These are phyloP conservation scores for Loris lydekkerianus DNA, from an alignment of 2,797 vertebrate genomes.

Conservation along the genomic window DNA sequence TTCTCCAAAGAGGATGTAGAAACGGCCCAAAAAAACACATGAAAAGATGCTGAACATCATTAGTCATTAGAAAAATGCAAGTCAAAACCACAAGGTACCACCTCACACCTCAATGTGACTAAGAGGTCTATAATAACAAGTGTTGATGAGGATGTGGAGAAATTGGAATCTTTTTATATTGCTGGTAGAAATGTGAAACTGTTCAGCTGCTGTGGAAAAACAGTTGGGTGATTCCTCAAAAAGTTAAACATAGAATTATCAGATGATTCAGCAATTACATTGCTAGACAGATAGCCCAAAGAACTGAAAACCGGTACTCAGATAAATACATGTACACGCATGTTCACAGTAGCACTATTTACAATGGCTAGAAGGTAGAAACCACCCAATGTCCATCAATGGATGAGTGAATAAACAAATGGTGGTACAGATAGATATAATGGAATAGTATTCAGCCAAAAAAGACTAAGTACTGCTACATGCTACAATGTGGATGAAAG, in stretches of 20 bases:
- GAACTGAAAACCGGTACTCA: conserved; percentile 24
- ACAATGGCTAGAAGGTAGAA: background rate
- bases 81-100: background rate
- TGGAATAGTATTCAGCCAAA: background rate
- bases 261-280: background rate
- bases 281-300: background rate
- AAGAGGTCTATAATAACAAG: background rate
- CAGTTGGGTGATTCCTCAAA: background rate
- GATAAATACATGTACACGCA: background rate
- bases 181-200: background rate
- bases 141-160: background rate
- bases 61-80: conserved; percentile 8
- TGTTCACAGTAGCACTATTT: background rate
- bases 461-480: background rate
- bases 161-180: background rate
- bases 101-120: background rate
- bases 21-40: background rate
- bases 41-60: background rate
- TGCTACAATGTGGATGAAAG: background rate
- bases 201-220: background rate
- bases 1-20: background rate
- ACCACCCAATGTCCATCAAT: background rate
- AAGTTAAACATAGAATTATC: background rate
- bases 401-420: background rate
- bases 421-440: background rate